These are phyloP conservation scores for Chaetura pelagica DNA, from an alignment of 2,113 vertebrate genomes.

Conservation along the genomic window DNA sequence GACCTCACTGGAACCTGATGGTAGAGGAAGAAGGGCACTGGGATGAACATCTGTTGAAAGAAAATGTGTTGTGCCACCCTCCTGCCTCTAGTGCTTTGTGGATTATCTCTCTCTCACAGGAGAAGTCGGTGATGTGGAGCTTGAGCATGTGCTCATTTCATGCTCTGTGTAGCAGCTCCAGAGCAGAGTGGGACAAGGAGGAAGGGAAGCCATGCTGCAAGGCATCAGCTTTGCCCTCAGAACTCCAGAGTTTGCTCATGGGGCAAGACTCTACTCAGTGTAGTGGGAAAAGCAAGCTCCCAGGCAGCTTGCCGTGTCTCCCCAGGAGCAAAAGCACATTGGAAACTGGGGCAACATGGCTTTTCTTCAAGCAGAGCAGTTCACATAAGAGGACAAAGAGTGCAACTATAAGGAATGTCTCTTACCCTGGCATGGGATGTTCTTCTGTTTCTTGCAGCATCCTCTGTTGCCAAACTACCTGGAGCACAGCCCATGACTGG, in stretches of 20 bases:
- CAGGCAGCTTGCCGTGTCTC: not conserved
- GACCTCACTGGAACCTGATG: not conserved
- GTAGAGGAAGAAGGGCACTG: not conserved
- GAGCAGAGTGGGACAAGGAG: not conserved
- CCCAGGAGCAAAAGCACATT: not conserved
- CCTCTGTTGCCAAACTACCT: not conserved
- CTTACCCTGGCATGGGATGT: not conserved
- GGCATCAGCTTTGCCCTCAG: not conserved
- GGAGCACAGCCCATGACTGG: not conserved
- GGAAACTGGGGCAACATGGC: not conserved
- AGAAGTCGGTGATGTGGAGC: not conserved
- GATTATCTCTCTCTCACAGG: not conserved
- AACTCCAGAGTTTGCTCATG: not conserved
- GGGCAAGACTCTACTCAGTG: not conserved
- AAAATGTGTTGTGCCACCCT: not conserved
- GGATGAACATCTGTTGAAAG: not conserved
- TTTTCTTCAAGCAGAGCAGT: not conserved
- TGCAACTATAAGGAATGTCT: not conserved
- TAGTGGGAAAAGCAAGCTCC: not conserved
- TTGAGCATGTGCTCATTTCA: not conserved
- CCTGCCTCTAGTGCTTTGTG: not conserved
- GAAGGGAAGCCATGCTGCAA: not conserved
- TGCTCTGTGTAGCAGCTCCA: not conserved
- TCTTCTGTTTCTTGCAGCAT: not conserved
- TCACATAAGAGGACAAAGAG: not conserved